Evolutionary conservation across 2,113 vertebrate species (phyloP).

Genomic region (Eptesicus fuscus): DNA sequence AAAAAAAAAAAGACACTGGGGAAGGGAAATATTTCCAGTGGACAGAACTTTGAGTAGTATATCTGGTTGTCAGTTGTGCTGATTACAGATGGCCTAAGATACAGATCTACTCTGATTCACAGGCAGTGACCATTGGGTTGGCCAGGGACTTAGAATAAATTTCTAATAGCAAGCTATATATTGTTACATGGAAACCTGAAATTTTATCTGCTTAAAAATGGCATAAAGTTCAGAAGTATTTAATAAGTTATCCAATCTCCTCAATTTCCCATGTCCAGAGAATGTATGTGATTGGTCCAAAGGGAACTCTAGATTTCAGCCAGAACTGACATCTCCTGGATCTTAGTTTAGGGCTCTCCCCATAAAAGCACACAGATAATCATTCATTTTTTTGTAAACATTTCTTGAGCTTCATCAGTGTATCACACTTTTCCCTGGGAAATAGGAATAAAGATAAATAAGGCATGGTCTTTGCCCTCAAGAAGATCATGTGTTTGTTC

Average conservation of each 20-base stretch:
- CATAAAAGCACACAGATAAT: not conserved
- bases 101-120: not conserved
- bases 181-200: not conserved
- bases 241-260: not conserved
- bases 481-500: not conserved
- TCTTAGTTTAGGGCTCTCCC: not conserved
- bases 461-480: not conserved
- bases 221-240: slow-evolving; percentile 16
- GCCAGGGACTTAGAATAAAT: not conserved
- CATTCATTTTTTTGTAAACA: not conserved
- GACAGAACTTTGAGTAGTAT: not conserved
- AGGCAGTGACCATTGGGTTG: not conserved
- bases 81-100: not conserved
- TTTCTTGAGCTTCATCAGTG: not conserved
- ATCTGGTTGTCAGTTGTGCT: not conserved
- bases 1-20: not conserved
- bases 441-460: not conserved
- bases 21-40: not conserved
- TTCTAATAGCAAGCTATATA: slow-evolving; percentile 28
- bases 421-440: not conserved
- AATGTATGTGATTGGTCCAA: not conserved
- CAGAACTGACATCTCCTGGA: not conserved
- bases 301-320: not conserved
- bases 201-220: slow-evolving; percentile 21
- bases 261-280: not conserved